Conservation (phyloP, 2,797 vertebrate species). For the Danio kyathit region DNA sequence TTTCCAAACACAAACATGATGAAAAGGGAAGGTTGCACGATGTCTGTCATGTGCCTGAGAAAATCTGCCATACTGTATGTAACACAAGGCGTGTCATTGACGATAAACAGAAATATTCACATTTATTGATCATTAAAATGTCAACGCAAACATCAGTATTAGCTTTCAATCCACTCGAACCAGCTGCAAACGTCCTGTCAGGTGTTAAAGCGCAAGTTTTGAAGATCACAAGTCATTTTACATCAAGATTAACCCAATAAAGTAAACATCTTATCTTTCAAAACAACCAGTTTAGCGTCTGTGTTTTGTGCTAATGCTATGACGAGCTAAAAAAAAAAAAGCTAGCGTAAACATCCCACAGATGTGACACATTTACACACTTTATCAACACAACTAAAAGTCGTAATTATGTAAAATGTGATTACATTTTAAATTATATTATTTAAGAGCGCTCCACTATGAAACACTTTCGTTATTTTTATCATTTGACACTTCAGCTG, state of each 20-base stretch:
- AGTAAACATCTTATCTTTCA: background rate
- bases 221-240: background rate
- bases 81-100: background rate
- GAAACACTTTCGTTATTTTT: background rate
- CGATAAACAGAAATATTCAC: background rate
- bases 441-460: background rate
- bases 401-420: background rate
- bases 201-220: background rate
- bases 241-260: background rate
- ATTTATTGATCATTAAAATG: background rate
- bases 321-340: background rate
- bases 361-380: background rate
- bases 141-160: background rate
- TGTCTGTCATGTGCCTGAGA: background rate
- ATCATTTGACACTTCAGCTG: background rate
- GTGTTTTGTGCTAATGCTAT: constrained; percentile 19
- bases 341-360: constrained; percentile 10
- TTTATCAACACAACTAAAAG: background rate
- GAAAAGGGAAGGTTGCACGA: constrained; percentile 32
- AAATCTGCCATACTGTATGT: background rate
- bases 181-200: background rate
- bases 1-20: constrained; percentile 27
- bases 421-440: background rate
- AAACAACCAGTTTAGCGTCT: background rate
- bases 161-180: background rate